Base-by-base conservation (phyloP, 2,113 vertebrate genomes). In the Talpa occidentalis region DNA sequence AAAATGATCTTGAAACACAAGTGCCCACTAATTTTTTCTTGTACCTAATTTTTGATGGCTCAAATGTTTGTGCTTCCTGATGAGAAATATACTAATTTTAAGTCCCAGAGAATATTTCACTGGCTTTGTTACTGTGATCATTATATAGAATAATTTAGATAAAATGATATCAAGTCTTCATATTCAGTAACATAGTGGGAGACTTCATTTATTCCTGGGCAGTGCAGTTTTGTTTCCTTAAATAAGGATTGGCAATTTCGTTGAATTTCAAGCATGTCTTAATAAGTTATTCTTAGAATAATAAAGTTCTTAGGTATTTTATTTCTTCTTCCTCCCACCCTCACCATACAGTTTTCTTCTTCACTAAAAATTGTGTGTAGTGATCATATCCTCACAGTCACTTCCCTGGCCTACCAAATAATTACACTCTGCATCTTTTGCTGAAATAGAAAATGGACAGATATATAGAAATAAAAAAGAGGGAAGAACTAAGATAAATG, bases 1-100 rank as follows among this genome's bases (percentile, higher is more conserved):
- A 76, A 80, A 95, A 90, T 70, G 30, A 88, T 84, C 92, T 90
- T 84, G 37, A 54, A 77, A 77, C 49, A 59, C 8, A 87, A 47
- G 1, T 73, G 28, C 2, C 7, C 17, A 81, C 30, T 67, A 82
- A 52, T n/a, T 66, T 91, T 92, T 89, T 78, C 19, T 89, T 83
- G 87, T 60, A 76, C 0, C 52, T 3, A 90, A 3, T 89, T 95
- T 59, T 70, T 80, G 30, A 78, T 90, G 37, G 21, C n/a, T 90
- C n/a, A 64, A 16, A 69, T 30, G 35, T 69, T 74, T 76, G 66
- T 80, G 52, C 35, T 72, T 94, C 14, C 17, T 78, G 22, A 81
- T 86, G 19, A 85, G 37, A 40, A 42, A 66, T 79, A 59, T 16
- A 70, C 83, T 85, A 90, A 76, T 49, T 59, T 88, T 93, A 59